phyloP scores from a whole-genome alignment of 2,888 invertebrate genomes.

The Ophion costatus region DNA sequence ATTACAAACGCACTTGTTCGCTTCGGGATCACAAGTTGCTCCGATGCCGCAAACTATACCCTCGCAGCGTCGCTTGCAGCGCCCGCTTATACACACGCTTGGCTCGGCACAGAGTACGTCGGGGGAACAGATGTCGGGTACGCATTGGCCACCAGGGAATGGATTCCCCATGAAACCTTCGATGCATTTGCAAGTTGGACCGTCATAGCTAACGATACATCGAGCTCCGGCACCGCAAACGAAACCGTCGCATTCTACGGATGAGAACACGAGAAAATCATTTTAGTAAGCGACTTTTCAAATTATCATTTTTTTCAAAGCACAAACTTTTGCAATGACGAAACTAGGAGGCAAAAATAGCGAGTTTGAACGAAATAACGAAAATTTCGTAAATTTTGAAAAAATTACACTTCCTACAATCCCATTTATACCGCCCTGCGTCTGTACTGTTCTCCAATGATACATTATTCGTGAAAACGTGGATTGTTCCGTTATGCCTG shows the following conservation, averaged over 20 bases:
- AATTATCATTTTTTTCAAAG: not conserved
- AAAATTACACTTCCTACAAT: too few species aligned
- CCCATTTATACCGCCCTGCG: too few species aligned
- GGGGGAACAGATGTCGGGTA: conserved; percentile 92
- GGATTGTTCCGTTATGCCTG: too few species aligned
- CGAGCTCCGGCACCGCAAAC: conserved; percentile 93
- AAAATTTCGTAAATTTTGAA: too few species aligned
- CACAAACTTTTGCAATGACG: too few species aligned
- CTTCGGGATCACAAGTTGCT: conserved; percentile 92
- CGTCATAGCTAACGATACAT: conserved; percentile 92
- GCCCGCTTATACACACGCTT: conserved; percentile 92
- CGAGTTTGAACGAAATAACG: too few species aligned
- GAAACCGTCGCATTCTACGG: conserved; percentile 89
- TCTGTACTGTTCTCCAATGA: too few species aligned
- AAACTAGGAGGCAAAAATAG: too few species aligned
- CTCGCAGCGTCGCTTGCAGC: conserved; percentile 95
- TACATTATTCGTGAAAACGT: too few species aligned
- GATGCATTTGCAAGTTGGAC: conserved; percentile 94
- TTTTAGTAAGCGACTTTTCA: too few species aligned
- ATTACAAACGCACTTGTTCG: conserved; percentile 94
- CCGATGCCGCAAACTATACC: conserved; percentile 94
- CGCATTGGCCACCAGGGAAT: conserved; percentile 94
- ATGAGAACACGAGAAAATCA: not conserved
- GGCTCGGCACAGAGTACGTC: conserved; percentile 91
- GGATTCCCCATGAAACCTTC: conserved; percentile 95